Evolutionary conservation across 2,888 invertebrate species (phyloP).

Genomic region (Tillus elongatus): DNA sequence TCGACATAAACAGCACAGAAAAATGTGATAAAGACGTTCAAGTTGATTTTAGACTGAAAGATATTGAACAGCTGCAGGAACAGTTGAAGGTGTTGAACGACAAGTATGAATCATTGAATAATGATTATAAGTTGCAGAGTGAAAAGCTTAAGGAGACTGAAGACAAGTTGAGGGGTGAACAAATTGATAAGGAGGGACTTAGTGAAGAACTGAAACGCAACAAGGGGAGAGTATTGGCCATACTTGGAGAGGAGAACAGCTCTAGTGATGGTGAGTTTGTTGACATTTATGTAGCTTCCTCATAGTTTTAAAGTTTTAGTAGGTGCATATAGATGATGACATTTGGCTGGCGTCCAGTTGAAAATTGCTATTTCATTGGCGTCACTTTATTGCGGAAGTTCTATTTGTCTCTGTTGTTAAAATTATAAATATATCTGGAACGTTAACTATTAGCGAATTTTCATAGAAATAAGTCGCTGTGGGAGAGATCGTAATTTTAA

Average conservation of each 20-base stretch:
- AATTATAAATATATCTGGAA: no score
- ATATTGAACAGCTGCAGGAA: slow-evolving; percentile 52
- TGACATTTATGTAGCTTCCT: no score
- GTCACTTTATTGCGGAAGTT: no score
- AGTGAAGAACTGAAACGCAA: slow-evolving; percentile 66
- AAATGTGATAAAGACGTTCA: slow-evolving; percentile 33
- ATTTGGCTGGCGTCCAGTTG: no score
- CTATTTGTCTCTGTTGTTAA: no score
- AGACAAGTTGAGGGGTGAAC: slow-evolving; percentile 56
- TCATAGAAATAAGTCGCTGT: no score
- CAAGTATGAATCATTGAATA: slow-evolving; percentile 51
- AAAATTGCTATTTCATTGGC: no score
- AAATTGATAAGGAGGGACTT: slow-evolving; percentile 63
- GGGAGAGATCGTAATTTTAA: no score
- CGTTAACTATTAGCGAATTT: no score
- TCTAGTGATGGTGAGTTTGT: slow-evolving; percentile 51
- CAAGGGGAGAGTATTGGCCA: slow-evolving; percentile 59
- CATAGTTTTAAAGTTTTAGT: no score
- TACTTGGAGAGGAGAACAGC: slow-evolving; percentile 49
- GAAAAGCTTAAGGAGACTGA: slow-evolving; percentile 49
- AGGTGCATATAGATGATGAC: no score
- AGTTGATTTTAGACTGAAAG: slow-evolving; percentile 53
- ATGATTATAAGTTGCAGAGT: slow-evolving; percentile 39
- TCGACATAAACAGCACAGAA: slow-evolving; percentile 33
- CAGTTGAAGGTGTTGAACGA: slow-evolving; percentile 50